phyloP scores from a whole-genome alignment of 2,797 vertebrate species.

The Nannoperca obscura region DNA sequence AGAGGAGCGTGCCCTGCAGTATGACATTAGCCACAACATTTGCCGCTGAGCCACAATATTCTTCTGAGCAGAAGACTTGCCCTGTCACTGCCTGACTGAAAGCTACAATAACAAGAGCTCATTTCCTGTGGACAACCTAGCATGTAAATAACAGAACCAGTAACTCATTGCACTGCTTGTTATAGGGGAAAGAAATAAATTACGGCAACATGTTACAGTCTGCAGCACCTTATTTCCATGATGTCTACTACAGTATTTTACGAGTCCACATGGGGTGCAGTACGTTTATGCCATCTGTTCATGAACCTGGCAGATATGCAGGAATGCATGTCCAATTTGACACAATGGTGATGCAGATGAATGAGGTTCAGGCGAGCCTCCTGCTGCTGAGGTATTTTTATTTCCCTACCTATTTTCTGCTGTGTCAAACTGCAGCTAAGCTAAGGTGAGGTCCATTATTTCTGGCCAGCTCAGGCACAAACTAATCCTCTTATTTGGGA shows the following conservation, averaged over 20 bases:
- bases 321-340: conserved; percentile 75
- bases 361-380: conserved; percentile 54
- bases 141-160: conserved; percentile 65
- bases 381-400: conserved; percentile 58
- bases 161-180: conserved; percentile 46
- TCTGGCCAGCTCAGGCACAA: conserved; percentile 78
- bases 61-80: conserved; percentile 52
- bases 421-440: conserved; percentile 71
- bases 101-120: conserved; percentile 75
- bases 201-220: conserved; percentile 55
- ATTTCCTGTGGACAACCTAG: conserved; percentile 54
- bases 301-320: conserved; percentile 50
- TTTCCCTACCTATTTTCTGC: conserved; percentile 73
- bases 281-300: conserved; percentile 52
- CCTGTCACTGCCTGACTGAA: conserved; percentile 66
- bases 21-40: conserved; percentile 81
- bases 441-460: conserved; percentile 82
- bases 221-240: conserved; percentile 61
- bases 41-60: conserved; percentile 54
- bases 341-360: conserved; percentile 73
- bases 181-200: conserved; percentile 49
- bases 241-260: conserved; percentile 56
- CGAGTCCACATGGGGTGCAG: conserved; percentile 41
- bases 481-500: conserved; percentile 87
- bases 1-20: conserved; percentile 73